These are phyloP conservation scores for Nibea coibor DNA, from an alignment of 2,113 vertebrate species.

Conservation along the genomic window DNA sequence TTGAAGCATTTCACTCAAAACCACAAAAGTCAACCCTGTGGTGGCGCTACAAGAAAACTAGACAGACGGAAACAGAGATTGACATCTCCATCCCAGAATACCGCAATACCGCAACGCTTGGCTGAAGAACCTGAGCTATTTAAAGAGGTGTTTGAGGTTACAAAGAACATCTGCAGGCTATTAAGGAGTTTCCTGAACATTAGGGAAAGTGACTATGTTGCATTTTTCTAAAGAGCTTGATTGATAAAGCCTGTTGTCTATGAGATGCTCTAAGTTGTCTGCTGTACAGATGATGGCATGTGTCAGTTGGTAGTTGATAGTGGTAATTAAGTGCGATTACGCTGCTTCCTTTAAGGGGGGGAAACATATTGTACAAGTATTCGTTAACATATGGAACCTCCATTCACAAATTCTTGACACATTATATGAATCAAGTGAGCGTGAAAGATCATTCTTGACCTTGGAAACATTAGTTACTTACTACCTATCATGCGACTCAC, in stretches of 20 bases:
- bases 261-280: constrained; percentile 15
- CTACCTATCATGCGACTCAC: neutral
- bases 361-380: neutral
- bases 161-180: constrained; percentile 50
- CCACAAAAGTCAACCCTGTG: too few species aligned
- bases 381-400: constrained; percentile 2
- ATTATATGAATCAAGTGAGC: neutral
- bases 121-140: constrained; percentile 11
- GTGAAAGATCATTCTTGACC: neutral
- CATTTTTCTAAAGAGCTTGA: constrained; percentile 46
- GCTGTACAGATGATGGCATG: constrained; percentile 1
- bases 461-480: neutral
- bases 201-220: constrained; percentile 39
- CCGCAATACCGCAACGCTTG: neutral
- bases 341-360: neutral
- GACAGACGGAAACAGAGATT: neutral
- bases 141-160: neutral
- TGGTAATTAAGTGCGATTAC: constrained; percentile 29
- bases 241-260: constrained; percentile 25
- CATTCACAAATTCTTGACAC: neutral
- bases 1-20: neutral
- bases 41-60: neutral
- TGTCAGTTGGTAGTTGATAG: neutral
- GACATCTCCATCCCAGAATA: neutral
- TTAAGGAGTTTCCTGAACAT: constrained; percentile 40